These are phyloP conservation scores for Homalodisca vitripennis DNA, from an alignment of 1,140 invertebrate genomes.

Conservation along the genomic window DNA sequence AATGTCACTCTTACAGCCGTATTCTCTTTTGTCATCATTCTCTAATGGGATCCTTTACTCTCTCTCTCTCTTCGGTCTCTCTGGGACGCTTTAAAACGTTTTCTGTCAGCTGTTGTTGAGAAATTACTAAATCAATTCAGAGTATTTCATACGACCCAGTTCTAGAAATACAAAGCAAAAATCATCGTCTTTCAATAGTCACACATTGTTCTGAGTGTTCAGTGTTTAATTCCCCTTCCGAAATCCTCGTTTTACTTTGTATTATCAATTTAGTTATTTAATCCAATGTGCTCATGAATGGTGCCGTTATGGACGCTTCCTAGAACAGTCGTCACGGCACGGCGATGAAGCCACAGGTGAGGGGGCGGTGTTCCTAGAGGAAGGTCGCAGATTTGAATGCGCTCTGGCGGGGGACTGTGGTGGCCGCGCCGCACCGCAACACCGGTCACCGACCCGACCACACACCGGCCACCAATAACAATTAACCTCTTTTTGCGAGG, in stretches of 20 bases:
- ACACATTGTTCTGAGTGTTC: no score
- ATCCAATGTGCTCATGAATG: no score
- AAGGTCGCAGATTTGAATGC: background rate
- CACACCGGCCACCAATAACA: background rate
- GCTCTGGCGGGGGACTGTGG: background rate
- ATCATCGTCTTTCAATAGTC: no score
- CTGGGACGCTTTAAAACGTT: background rate
- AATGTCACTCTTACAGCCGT: slow-evolving; percentile 2
- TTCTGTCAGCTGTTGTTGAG: slow-evolving; percentile 1
- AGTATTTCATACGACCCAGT: no score
- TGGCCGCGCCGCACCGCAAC: background rate
- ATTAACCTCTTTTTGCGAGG: background rate
- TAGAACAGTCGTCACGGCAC: background rate
- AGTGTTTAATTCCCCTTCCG: no score
- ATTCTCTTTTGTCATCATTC: slow-evolving; percentile 4
- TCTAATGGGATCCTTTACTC: slow-evolving; percentile 11
- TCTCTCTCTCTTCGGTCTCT: no score
- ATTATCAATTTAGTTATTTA: no score
- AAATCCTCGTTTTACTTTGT: no score
- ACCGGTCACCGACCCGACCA: background rate
- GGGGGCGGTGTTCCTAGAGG: background rate
- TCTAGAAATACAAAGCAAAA: no score
- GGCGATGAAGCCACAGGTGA: background rate
- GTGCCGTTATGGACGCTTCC: no score
- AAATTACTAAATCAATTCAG: background rate